Percentiles rank a stretch among this genome's conserved stretches.
phyloP scores from a whole-genome alignment of 2,888 invertebrate species.

The Pseudococcus jackbeardsleyi region DNA sequence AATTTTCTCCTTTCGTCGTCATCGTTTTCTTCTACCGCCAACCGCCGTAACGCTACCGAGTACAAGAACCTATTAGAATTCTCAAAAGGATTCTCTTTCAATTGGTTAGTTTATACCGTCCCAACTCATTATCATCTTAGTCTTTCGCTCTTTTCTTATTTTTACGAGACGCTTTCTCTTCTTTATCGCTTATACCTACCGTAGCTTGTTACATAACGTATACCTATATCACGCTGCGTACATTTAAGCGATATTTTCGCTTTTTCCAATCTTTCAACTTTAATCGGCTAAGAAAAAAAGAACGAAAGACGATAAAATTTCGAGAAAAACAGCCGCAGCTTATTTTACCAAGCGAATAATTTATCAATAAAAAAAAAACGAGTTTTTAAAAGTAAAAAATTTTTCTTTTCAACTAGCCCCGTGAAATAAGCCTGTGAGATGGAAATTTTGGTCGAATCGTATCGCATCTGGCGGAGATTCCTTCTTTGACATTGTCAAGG shows the following conservation, averaged over 20 bases:
- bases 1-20: conserved; percentile 56
- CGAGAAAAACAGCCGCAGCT: neutral
- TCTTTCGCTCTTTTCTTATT: conserved; percentile 54
- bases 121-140: conserved; percentile 64
- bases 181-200: conserved; percentile 4
- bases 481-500: neutral
- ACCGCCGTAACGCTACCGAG: conserved; percentile 20
- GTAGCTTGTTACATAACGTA: neutral
- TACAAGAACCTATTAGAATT: conserved; percentile 55
- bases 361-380: conserved; percentile 16
- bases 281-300: conserved; percentile 11
- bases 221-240: neutral
- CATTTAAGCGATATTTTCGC: neutral
- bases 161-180: conserved; percentile 42
- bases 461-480: neutral
- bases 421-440: neutral
- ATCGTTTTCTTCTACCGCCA: conserved; percentile 45
- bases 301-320: conserved; percentile 22
- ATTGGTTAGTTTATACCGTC: conserved; percentile 56
- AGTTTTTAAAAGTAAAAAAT: conserved; percentile 22
- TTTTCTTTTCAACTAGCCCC: neutral
- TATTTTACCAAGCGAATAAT: conserved; percentile 18
- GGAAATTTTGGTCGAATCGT: neutral
- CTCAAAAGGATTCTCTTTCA: conserved; percentile 63
- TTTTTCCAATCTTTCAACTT: neutral